A percentile compares a stretch with the other conserved stretches of the same genome.
These are phyloP conservation scores for Acyrthosiphon pisum DNA, from an alignment of 1,140 invertebrate species.

Conservation along the genomic window DNA sequence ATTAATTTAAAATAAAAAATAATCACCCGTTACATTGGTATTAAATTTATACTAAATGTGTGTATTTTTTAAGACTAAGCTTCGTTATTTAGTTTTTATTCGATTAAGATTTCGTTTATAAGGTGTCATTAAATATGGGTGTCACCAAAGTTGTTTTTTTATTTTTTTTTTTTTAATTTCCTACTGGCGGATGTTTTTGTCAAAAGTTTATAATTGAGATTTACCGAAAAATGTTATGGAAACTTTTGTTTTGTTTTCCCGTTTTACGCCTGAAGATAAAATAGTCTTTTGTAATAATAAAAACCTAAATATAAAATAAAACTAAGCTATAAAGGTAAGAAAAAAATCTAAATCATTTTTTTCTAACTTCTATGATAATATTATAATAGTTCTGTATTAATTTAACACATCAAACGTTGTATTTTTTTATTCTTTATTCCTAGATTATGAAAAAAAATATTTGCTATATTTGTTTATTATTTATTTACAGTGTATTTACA, in stretches of 20 bases:
- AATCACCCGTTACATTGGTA: neutral
- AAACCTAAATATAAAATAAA: neutral
- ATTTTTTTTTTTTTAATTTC: neutral
- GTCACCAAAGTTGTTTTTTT: neutral
- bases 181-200: neutral
- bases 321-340: neutral
- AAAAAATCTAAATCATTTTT: neutral
- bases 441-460: neutral
- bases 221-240: neutral
- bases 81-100: neutral
- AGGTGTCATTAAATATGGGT: neutral
- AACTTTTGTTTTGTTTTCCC: conserved; percentile 8
- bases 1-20: neutral
- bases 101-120: neutral
- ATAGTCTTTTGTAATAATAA: conserved; percentile 1
- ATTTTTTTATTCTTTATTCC: neutral
- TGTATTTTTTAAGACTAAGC: neutral
- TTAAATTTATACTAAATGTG: neutral
- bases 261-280: neutral
- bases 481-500: neutral
- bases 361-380: neutral
- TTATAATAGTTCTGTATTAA: neutral
- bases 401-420: neutral
- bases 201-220: conserved; percentile 14
- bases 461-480: neutral